Percentiles rank a stretch among this genome's conserved stretches.
phyloP scores from a whole-genome alignment of 2,797 vertebrate species.

The Margarornis squamiger region DNA sequence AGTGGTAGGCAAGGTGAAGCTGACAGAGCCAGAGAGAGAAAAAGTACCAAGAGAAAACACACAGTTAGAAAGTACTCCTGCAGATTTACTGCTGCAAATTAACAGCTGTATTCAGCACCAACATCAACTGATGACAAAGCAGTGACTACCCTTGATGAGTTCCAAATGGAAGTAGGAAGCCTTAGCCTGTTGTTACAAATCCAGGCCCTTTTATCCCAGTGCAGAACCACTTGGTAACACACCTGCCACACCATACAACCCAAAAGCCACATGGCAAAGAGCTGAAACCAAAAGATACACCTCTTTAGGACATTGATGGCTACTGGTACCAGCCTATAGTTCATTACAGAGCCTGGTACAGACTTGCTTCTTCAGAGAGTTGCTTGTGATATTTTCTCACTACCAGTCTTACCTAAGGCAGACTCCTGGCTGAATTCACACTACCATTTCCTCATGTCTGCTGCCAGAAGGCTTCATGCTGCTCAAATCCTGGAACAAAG shows the following conservation, averaged over 20 bases:
- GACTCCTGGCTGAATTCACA: background rate
- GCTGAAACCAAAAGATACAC: background rate
- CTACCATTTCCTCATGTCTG: background rate
- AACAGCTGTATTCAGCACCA: background rate
- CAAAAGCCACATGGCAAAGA: background rate
- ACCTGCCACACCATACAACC: background rate
- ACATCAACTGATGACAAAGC: background rate
- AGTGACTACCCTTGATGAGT: background rate
- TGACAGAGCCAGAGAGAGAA: background rate
- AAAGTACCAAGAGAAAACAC: background rate
- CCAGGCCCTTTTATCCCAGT: background rate
- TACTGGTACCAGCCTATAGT: background rate
- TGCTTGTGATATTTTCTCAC: background rate
- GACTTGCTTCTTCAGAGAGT: background rate
- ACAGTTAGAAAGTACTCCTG: background rate
- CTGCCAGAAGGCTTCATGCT: background rate
- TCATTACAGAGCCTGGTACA: background rate
- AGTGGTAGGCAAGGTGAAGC: background rate
- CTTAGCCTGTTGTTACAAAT: background rate
- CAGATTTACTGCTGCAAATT: background rate
- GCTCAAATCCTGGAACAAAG: background rate
- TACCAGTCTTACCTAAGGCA: background rate
- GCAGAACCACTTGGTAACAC: background rate
- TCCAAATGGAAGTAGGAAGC: background rate
- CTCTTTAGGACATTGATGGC: background rate